Conservation (phyloP, 2,797 vertebrate genomes). For the Decapterus maruadsi region DNA sequence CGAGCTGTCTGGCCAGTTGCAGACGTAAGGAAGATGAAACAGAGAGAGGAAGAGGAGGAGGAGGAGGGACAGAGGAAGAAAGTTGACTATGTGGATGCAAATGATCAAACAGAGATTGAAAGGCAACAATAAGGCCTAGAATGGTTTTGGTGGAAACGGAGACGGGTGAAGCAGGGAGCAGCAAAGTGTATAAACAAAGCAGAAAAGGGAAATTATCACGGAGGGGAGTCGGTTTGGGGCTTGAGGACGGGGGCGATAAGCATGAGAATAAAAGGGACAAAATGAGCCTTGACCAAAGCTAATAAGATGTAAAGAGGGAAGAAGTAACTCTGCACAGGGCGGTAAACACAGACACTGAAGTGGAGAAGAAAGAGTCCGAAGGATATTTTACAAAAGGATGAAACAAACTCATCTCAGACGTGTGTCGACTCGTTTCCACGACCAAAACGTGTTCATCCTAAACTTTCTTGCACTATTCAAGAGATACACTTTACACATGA, state of each 20-base stretch:
- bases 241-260: constrained; percentile 23
- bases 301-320: constrained; percentile 34
- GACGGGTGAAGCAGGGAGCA: constrained; percentile 19
- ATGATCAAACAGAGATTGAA: constrained; percentile 34
- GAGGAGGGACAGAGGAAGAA: neutral
- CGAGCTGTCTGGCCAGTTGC: neutral
- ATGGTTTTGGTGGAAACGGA: constrained; percentile 30
- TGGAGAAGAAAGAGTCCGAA: constrained; percentile 3
- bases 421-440: neutral
- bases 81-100: neutral
- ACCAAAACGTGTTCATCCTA: neutral
- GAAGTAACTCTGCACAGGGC: constrained; percentile 2
- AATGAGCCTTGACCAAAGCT: constrained; percentile 42
- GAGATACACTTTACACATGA: neutral
- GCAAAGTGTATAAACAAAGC: constrained; percentile 33
- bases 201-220: constrained; percentile 20
- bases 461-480: neutral
- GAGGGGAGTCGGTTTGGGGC: constrained; percentile 6
- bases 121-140: constrained; percentile 35
- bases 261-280: constrained; percentile 31
- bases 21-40: constrained; percentile 7
- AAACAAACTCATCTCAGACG: neutral
- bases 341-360: constrained; percentile 18
- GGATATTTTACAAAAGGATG: neutral
- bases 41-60: neutral